Percentiles rank a stretch among this genome's conserved stretches.
These are phyloP conservation scores for Notarius quadriscutis DNA, from an alignment of 2,113 vertebrate genomes.

Conservation along the genomic window DNA sequence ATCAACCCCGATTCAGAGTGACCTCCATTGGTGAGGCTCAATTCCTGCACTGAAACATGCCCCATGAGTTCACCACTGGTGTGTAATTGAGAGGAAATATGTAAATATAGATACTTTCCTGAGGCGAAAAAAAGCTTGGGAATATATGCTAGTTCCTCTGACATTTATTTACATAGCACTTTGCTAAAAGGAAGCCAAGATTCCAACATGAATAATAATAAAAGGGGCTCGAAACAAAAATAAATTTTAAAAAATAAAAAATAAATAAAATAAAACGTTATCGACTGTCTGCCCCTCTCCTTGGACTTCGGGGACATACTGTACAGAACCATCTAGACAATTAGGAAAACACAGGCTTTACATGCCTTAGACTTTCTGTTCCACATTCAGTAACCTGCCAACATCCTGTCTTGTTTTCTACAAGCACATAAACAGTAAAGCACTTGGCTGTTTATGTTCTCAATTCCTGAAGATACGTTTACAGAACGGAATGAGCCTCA, in stretches of 20 bases:
- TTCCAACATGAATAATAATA: background rate
- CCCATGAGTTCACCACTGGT: background rate
- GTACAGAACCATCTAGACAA: background rate
- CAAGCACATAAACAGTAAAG: background rate
- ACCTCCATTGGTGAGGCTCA: conserved; percentile 11
- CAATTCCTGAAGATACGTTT: background rate
- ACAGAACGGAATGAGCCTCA: background rate
- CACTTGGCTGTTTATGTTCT: background rate
- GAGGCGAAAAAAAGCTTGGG: background rate
- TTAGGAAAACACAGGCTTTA: background rate
- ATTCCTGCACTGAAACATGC: background rate
- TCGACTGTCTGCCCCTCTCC: background rate
- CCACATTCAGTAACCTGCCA: background rate
- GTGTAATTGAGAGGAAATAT: background rate
- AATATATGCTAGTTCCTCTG: background rate
- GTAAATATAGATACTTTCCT: conserved; percentile 6
- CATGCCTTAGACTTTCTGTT: background rate
- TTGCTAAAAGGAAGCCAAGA: background rate
- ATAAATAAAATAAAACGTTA: background rate
- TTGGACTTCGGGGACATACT: background rate
- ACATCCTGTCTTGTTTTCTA: conserved; percentile 2
- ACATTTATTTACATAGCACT: background rate
- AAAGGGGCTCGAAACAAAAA: background rate
- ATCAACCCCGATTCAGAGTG: background rate
- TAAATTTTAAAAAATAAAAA: background rate